A percentile compares a stretch with the other conserved stretches of the same genome.
Conservation (phyloP, 2,113 vertebrate species). For the cattle (Bos taurus) region DNA sequence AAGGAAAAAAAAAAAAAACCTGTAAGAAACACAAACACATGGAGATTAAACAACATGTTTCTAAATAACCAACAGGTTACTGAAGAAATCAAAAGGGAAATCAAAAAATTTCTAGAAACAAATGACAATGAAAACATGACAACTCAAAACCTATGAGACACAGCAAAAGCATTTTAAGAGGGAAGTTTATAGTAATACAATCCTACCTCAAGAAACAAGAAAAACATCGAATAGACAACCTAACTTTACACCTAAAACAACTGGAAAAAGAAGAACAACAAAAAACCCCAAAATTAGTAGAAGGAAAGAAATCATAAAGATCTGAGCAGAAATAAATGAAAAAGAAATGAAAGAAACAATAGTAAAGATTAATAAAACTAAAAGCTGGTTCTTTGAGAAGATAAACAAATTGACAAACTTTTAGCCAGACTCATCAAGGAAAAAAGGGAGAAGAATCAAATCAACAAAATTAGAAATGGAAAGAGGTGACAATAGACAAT, state of each 20-base stretch:
- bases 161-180: not conserved
- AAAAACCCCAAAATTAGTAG: not conserved
- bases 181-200: not conserved
- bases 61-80: not conserved
- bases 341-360: not conserved
- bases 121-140: not conserved
- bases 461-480: not conserved
- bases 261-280: not conserved
- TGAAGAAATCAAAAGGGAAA: not conserved
- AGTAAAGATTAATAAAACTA: not conserved
- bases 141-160: not conserved
- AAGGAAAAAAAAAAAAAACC: not conserved
- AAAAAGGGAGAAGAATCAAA: not conserved
- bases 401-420: not conserved
- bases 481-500: not conserved
- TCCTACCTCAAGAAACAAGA: not conserved
- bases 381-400: not conserved
- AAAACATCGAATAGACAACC: not conserved
- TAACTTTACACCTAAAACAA: not conserved
- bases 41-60: not conserved
- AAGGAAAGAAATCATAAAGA: not conserved
- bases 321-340: not conserved
- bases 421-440: not conserved
- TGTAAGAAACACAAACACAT: not conserved
- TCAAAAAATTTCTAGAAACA: not conserved